Evolutionary conservation across 2,113 vertebrate species (phyloP).

Genomic region (Rattus norvegicus): DNA sequence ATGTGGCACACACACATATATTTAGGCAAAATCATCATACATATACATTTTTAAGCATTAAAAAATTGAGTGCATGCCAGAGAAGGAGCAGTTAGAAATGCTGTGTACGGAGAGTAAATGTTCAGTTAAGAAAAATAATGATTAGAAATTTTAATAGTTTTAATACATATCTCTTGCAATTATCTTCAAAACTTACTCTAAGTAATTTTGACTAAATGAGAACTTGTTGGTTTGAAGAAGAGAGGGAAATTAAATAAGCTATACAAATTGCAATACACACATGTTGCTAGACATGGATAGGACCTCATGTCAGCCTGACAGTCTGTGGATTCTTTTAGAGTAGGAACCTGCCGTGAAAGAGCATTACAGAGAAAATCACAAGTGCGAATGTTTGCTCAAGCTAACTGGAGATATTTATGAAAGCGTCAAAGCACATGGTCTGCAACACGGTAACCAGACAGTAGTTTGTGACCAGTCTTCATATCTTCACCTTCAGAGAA

Average conservation of each 20-base stretch:
- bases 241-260: constrained; percentile 34
- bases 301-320: constrained; percentile 11
- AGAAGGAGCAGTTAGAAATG: background rate
- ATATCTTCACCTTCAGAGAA: background rate
- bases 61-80: background rate
- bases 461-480: background rate
- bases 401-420: constrained; percentile 44
- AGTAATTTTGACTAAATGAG: constrained; percentile 14
- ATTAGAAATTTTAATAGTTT: constrained; percentile 8
- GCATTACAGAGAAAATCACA: constrained; percentile 52
- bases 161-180: constrained; percentile 4
- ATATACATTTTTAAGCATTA: background rate
- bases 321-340: constrained; percentile 18
- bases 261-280: background rate
- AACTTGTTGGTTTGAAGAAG: background rate
- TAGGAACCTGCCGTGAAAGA: constrained; percentile 29
- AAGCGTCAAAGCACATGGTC: constrained; percentile 19
- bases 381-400: constrained; percentile 48
- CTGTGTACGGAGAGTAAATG: background rate
- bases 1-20: too few species aligned
- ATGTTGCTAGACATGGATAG: constrained; percentile 2
- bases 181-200: constrained; percentile 52
- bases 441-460: background rate
- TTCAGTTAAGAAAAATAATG: background rate
- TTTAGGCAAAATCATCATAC: background rate